These are phyloP conservation scores for Artibeus lituratus DNA, from an alignment of 2,797 vertebrate species.

Conservation along the genomic window DNA sequence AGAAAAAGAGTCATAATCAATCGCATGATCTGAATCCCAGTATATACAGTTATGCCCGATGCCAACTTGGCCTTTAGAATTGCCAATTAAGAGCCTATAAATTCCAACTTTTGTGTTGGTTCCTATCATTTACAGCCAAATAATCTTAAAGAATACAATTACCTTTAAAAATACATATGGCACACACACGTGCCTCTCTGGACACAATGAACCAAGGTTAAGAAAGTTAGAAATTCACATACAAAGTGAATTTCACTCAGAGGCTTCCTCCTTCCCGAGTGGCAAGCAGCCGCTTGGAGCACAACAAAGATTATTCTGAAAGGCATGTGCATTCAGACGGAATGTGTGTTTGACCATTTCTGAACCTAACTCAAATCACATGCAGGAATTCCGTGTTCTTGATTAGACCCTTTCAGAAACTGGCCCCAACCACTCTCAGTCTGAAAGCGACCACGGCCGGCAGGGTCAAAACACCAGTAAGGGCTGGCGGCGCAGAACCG, in stretches of 20 bases:
- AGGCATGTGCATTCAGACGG: not conserved
- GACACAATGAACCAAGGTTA: not conserved
- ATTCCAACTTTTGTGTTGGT: not conserved
- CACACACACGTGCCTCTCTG: not conserved
- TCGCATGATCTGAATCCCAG: not conserved
- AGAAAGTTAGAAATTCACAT: not conserved
- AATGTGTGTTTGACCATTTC: not conserved
- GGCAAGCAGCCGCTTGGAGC: not conserved
- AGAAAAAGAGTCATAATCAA: not conserved
- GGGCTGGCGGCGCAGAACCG: not conserved
- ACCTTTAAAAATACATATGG: not conserved
- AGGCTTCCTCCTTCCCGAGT: not conserved
- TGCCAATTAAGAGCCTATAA: not conserved
- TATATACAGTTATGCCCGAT: not conserved
- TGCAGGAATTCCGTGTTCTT: constrained; percentile 45
- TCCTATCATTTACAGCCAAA: not conserved
- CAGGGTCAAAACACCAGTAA: not conserved
- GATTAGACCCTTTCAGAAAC: constrained; percentile 52
- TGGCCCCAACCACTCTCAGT: not conserved
- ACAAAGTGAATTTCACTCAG: not conserved
- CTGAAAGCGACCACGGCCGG: not conserved
- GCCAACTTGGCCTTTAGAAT: not conserved
- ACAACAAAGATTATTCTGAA: not conserved
- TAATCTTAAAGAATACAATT: not conserved
- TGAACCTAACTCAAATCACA: constrained; percentile 58